Conservation (phyloP, 2,113 vertebrate genomes). For the Oxyura jamaicensis region DNA sequence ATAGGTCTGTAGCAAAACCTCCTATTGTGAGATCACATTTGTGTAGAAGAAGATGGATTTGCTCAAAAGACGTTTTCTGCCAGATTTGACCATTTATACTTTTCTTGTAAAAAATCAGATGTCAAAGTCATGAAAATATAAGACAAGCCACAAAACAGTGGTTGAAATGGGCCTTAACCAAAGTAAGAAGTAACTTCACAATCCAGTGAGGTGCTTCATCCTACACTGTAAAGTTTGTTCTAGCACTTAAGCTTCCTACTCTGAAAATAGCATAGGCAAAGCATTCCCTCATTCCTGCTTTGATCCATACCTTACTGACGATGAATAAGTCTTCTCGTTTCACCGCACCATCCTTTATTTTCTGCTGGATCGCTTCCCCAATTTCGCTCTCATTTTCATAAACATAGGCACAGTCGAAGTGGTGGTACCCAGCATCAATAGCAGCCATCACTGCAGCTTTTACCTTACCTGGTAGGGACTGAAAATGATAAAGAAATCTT, state of each 20-base stretch:
- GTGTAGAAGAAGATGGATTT: neutral
- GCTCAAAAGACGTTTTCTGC: neutral
- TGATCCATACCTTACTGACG: slow-evolving; percentile 84
- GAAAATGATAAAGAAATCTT: neutral
- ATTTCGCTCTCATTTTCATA: slow-evolving; percentile 87
- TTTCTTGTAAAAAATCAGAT: neutral
- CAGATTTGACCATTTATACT: neutral
- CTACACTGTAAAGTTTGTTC: neutral
- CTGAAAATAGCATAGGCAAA: neutral
- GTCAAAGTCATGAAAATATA: neutral
- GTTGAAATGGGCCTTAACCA: neutral
- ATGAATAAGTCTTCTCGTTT: slow-evolving; percentile 88
- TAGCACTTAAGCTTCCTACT: neutral
- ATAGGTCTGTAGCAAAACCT: neutral
- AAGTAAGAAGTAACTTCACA: neutral
- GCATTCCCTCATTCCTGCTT: neutral
- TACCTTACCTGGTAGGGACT: slow-evolving; percentile 81
- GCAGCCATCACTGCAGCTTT: slow-evolving; percentile 78
- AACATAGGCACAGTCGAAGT: slow-evolving; percentile 83
- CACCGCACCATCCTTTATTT: slow-evolving; percentile 79
- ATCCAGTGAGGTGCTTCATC: neutral
- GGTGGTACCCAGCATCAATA: slow-evolving; percentile 83
- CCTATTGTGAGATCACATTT: neutral
- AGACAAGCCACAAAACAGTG: neutral
- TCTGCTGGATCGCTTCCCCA: slow-evolving; percentile 79